phyloP scores from a whole-genome alignment of 2,888 invertebrate genomes.

The Bombyx huttoni region DNA sequence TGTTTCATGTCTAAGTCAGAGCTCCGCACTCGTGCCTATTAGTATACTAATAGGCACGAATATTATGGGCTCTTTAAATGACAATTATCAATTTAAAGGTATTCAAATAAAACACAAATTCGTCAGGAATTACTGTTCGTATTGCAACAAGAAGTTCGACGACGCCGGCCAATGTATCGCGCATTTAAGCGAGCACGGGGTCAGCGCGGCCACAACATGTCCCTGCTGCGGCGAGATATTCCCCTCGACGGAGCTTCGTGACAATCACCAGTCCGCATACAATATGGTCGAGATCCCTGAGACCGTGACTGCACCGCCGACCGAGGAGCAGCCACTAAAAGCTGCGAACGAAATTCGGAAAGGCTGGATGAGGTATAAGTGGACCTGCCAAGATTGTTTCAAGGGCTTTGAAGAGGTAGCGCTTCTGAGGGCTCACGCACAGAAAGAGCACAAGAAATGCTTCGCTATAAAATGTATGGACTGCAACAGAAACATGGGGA shows the following conservation, averaged over 20 bases:
- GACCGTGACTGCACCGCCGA: not conserved
- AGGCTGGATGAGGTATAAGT: slow-evolving; percentile 10
- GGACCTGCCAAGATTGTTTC: slow-evolving; percentile 15
- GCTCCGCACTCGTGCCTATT: too few relatives aligned
- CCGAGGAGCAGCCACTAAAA: not conserved
- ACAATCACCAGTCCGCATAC: not conserved
- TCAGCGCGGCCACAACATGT: not conserved
- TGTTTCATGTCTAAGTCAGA: too few relatives aligned
- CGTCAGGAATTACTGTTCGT: slow-evolving; percentile 9
- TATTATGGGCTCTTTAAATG: too few relatives aligned
- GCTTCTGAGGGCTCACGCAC: slow-evolving; percentile 50
- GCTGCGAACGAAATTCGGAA: not conserved
- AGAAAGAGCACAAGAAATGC: slow-evolving; percentile 61
- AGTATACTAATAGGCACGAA: too few relatives aligned
- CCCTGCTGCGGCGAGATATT: not conserved
- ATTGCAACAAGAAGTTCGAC: slow-evolving; percentile 11
- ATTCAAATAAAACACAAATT: not conserved
- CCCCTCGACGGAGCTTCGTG: too few relatives aligned
- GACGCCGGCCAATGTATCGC: slow-evolving; percentile 1
- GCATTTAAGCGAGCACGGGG: not conserved
- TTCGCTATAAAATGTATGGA: slow-evolving; percentile 72
- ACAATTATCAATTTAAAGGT: not conserved
- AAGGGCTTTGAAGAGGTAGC: not conserved
- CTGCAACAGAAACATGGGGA: slow-evolving; percentile 70
- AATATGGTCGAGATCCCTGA: not conserved